Conservation (phyloP, 2,113 vertebrate species). For the Emydura subglobosa region DNA sequence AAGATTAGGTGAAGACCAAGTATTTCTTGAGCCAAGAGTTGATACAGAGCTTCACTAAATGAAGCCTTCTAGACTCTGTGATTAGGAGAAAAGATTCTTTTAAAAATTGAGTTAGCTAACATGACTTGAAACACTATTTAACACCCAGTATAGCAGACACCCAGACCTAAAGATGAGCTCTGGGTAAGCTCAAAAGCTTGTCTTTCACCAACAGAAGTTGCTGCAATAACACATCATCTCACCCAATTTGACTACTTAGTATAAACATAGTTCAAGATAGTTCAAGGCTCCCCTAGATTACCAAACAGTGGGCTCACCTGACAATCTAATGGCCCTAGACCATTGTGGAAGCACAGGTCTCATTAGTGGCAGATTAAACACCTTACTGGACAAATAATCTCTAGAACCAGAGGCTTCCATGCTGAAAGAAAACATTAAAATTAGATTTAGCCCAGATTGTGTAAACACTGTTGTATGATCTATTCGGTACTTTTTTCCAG, state of each 20-base stretch:
- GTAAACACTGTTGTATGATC: not conserved
- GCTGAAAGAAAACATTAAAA: not conserved
- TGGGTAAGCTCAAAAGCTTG: not conserved
- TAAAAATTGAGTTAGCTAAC: not conserved
- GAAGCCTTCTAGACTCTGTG: not conserved
- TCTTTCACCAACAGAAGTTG: not conserved
- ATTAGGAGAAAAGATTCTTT: not conserved
- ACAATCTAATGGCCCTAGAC: not conserved
- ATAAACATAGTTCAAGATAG: not conserved
- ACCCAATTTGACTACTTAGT: not conserved
- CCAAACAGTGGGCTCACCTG: not conserved
- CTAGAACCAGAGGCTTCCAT: not conserved
- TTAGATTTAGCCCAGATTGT: not conserved
- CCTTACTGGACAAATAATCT: not conserved
- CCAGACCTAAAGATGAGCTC: not conserved
- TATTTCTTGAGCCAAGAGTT: not conserved
- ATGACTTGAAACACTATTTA: not conserved
- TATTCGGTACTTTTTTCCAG: not conserved
- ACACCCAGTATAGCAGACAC: not conserved
- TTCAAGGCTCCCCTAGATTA: fast-evolving
- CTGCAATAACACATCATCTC: not conserved
- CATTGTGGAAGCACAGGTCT: too few relatives aligned
- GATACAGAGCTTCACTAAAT: not conserved
- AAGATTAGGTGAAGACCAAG: not conserved
- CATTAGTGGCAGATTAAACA: not conserved